These are phyloP conservation scores for Dipus sagitta DNA, from an alignment of 2,797 vertebrate genomes.

Conservation along the genomic window DNA sequence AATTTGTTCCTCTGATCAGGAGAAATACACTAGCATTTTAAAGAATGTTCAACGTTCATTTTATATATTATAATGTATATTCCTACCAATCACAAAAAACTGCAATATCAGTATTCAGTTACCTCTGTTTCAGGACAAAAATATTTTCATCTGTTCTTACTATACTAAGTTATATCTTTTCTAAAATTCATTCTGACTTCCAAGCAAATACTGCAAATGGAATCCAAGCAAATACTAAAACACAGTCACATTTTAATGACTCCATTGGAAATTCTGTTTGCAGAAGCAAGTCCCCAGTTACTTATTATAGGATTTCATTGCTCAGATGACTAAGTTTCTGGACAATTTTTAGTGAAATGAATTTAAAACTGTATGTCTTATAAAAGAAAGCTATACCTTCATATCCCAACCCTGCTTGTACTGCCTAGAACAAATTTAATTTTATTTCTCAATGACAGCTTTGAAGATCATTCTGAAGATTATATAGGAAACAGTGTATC, in stretches of 20 bases:
- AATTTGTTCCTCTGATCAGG: too few species aligned
- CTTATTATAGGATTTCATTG: constrained; percentile 56
- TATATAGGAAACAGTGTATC: constrained; percentile 51
- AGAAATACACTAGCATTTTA: not conserved
- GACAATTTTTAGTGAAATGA: constrained; percentile 61
- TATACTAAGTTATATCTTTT: not conserved
- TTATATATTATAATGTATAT: constrained; percentile 6
- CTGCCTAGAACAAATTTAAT: constrained; percentile 68
- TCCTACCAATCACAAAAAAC: not conserved
- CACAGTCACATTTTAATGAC: constrained; percentile 37
- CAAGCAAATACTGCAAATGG: not conserved
- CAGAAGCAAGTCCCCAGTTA: constrained; percentile 40
- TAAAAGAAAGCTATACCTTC: constrained; percentile 64
- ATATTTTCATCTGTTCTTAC: not conserved
- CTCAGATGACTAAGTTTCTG: constrained; percentile 40
- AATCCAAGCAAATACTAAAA: constrained; percentile 38
- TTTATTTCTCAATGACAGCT: constrained; percentile 81
- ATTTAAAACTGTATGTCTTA: constrained; percentile 59
- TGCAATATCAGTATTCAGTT: not conserved
- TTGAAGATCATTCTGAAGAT: constrained; percentile 75
- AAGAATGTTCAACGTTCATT: not conserved
- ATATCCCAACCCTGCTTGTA: constrained; percentile 43
- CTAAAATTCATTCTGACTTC: constrained; percentile 40
- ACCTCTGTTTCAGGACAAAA: constrained; percentile 24
- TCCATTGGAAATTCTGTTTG: constrained; percentile 31